Base-by-base conservation (phyloP, 2,797 vertebrate species). In the Neopelma chrysocephalum region DNA sequence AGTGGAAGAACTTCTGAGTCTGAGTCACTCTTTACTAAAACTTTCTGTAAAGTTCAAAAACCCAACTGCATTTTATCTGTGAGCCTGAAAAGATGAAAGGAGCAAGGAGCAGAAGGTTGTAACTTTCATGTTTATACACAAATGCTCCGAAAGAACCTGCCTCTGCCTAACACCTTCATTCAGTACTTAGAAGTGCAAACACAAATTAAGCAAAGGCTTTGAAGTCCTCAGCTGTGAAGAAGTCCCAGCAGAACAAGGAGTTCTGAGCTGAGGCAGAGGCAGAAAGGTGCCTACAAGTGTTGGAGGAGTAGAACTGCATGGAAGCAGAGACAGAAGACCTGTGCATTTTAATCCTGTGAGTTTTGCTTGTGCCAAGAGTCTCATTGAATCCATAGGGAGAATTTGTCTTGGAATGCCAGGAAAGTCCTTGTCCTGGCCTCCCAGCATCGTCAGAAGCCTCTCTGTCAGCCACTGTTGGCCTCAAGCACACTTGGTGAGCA, bases 121-220 rank as follows among this genome's bases (percentile, higher is more conserved):
- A 95, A 88, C 95, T 97, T 97, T 97, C 87, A 96, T 94, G 90
- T 95, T 96, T 94, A 93, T 96, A 96, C 79, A 94, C 82, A 97
- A 89, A 82, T 90, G 86, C 72, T 84, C 80, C 4, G 50, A 96
- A 90, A 90, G 87, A 85, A 93, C 66, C 60, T 89, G 75, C 62
- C 65, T 95, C 66, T 95, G 57, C 69, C 82, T 86, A 89, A 92
- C 87, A 83, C 72, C 72, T 91, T 91, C 70, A 71, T 96, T 93
- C 92, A 72, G 62, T 48, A 79, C 92, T 87, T 95, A 60, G 89
- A 96, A 97, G 94, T 68, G 80, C 82, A 90, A 95, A 93, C 75
- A 79, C 61, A 96, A 97, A 96, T 97, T 96, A 96, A 96, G 53
- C 29, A 76, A 70, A 70, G 48, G 15, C 94, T 97, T 96, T 97